Evolutionary conservation across 2,888 invertebrate genomes (phyloP), one percentile per base, ranked within the genome.

Genomic region (Agrochola circellaris): DNA sequence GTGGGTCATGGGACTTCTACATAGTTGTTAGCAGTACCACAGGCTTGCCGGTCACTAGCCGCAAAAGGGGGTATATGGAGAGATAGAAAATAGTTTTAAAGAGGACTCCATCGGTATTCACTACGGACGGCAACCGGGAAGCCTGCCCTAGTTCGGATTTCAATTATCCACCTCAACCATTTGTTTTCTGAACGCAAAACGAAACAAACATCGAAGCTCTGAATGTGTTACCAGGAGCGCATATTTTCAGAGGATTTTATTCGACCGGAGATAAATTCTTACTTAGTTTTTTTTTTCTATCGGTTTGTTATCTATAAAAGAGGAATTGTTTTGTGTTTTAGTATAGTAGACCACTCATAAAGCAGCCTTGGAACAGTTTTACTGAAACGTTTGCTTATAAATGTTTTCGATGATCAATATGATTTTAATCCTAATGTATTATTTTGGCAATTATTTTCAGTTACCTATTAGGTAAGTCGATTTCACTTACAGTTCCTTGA

Each of bases 81-180:
- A 90, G 90, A 91, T 91, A 91, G 92, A 89, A 92, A 93, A 93
- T 93, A 92, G 93, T 92, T 93, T 90, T 89, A 91, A 91, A 92
- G 90, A 89, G 90, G 82, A 89, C 87, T 89, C 90, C 88, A 92
- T 93, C 90, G 90, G 93, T 91, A 92, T 93, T 93, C 91, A 88
- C 89, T 85, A 82, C 90, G 88, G 89, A 85, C 84, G 80, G 83
- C 81, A 77, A 81, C 62, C 78, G 81, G 85, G 85, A 82, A 87
- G 85, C 87, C 85, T 88, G 88, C 89, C 89, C 89, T 87, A 91
- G 90, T 92, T 91, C 90, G 90, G 91, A 92, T 93, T 93, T 93
- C 93, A 93, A 93, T 93, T 92, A 93, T 92, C 88, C 88, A 90
- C 89, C 87, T 89, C 86, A 88, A 88, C 85, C 89, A 85, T 88